Percentiles rank a stretch among this genome's conserved stretches.
Evolutionary conservation across 1,140 invertebrate genomes (phyloP).

Genomic region (Nixonia krombeini): DNA sequence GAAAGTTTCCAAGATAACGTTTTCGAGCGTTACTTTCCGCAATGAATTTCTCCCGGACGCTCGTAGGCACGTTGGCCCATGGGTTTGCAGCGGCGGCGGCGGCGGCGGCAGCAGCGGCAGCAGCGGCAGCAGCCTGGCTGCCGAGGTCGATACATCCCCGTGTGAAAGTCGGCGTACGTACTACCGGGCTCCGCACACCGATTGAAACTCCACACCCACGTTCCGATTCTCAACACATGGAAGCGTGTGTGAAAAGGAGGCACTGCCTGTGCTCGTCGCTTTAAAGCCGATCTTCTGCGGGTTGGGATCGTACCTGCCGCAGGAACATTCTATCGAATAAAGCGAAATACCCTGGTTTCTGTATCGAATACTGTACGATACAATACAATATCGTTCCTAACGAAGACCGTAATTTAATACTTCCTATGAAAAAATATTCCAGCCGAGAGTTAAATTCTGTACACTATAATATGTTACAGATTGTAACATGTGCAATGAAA

Average conservation of each 20-base stretch:
- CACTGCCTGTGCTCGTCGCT: constrained; percentile 21
- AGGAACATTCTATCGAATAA: too few relatives aligned
- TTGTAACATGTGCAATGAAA: too few relatives aligned
- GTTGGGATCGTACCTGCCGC: constrained; percentile 19
- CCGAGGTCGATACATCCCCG: constrained; percentile 38
- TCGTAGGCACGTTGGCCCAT: constrained; percentile 24
- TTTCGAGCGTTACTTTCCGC: constrained; percentile 6
- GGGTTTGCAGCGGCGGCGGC: constrained; percentile 34
- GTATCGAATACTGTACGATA: too few relatives aligned
- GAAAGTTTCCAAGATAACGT: background rate
- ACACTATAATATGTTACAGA: too few relatives aligned
- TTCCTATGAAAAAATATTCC: too few relatives aligned
- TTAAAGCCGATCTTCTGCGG: constrained; percentile 18
- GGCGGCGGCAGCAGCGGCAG: constrained; percentile 35
- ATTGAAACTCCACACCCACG: constrained; percentile 31
- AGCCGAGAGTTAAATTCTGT: too few relatives aligned
- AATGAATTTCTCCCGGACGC: constrained; percentile 21
- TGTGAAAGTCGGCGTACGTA: constrained; percentile 30
- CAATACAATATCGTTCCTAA: too few relatives aligned
- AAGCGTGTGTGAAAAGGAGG: constrained; percentile 32
- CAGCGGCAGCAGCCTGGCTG: constrained; percentile 31
- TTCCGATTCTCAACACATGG: constrained; percentile 9
- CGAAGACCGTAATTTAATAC: too few relatives aligned
- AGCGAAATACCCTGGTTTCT: too few relatives aligned
- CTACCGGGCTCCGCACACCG: constrained; percentile 1